Percentiles rank a stretch among this genome's conserved stretches.
These are phyloP conservation scores for Gymnocheta viridis DNA, from an alignment of 2,888 invertebrate species.

Conservation along the genomic window DNA sequence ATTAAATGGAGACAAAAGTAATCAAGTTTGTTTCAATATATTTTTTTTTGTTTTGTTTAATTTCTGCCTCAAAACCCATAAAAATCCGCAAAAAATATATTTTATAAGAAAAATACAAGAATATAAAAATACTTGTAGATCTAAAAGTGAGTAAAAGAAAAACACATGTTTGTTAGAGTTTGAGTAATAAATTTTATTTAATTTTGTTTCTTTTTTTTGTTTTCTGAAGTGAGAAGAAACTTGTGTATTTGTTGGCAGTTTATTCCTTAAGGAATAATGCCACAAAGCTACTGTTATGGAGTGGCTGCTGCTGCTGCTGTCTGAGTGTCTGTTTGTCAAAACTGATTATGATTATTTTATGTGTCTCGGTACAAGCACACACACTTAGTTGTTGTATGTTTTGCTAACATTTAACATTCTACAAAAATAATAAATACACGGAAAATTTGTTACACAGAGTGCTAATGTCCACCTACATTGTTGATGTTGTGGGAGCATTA, in stretches of 20 bases:
- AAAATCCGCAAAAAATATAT: constrained; percentile 17
- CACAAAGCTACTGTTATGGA: constrained; percentile 9
- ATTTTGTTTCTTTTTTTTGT: background rate
- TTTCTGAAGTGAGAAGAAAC: background rate
- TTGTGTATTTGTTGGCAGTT: constrained; percentile 27
- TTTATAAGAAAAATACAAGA: background rate
- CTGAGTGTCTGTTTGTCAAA: constrained; percentile 36
- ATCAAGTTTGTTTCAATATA: constrained; percentile 48
- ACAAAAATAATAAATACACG: background rate
- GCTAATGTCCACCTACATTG: constrained; percentile 41
- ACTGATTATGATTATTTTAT: constrained; percentile 50
- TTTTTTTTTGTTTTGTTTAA: background rate
- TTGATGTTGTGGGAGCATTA: background rate
- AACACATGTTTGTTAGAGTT: constrained; percentile 30
- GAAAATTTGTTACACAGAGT: background rate
- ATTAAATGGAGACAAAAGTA: constrained; percentile 63
- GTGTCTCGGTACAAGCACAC: background rate
- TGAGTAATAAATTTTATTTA: constrained; percentile 50
- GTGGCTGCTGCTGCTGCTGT: background rate
- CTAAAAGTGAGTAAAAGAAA: constrained; percentile 1
- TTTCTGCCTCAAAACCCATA: constrained; percentile 4
- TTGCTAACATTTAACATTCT: background rate
- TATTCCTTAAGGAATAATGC: constrained; percentile 41
- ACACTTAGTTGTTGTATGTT: background rate
- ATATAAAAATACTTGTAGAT: constrained; percentile 13